A percentile compares a stretch with the other conserved stretches of the same genome.
phyloP scores from a whole-genome alignment of 1,140 invertebrate species.

The Aphaenogaster ashmeadi region DNA sequence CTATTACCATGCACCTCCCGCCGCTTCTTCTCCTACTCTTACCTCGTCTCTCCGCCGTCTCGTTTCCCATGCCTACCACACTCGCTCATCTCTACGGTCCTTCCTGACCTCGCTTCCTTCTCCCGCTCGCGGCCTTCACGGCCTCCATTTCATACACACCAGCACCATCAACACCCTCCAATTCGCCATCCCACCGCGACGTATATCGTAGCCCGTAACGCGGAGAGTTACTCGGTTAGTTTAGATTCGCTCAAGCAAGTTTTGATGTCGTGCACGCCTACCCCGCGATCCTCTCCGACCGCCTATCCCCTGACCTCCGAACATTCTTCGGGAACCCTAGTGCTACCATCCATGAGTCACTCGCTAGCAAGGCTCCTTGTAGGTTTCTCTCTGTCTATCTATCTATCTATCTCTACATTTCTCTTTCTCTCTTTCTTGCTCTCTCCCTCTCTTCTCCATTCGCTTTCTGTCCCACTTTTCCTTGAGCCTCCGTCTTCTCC shows the following conservation, averaged over 20 bases:
- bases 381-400: slow-evolving; percentile 8
- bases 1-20: slow-evolving; percentile 47
- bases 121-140: neutral
- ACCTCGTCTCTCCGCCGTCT: slow-evolving; percentile 10
- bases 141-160: slow-evolving; percentile 73
- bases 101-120: slow-evolving; percentile 33
- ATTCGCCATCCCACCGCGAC: slow-evolving; percentile 73
- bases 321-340: slow-evolving; percentile 62
- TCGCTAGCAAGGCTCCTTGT: neutral
- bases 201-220: slow-evolving; percentile 78
- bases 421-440: slow-evolving; percentile 21
- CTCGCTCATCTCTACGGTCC: slow-evolving; percentile 22
- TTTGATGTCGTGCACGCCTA: slow-evolving; percentile 83
- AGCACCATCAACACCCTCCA: slow-evolving; percentile 74
- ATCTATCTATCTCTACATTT: neutral
- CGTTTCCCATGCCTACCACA: slow-evolving; percentile 23
- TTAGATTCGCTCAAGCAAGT: slow-evolving; percentile 84
- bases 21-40: slow-evolving; percentile 34
- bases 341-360: slow-evolving; percentile 51
- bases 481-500: slow-evolving; percentile 63
- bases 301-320: slow-evolving; percentile 46
- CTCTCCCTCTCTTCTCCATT: slow-evolving; percentile 24
- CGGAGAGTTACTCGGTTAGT: slow-evolving; percentile 84
- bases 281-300: slow-evolving; percentile 68
- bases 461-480: slow-evolving; percentile 29